Evolutionary conservation across 2,113 vertebrate species (phyloP).

Genomic region (Channa maculata): DNA sequence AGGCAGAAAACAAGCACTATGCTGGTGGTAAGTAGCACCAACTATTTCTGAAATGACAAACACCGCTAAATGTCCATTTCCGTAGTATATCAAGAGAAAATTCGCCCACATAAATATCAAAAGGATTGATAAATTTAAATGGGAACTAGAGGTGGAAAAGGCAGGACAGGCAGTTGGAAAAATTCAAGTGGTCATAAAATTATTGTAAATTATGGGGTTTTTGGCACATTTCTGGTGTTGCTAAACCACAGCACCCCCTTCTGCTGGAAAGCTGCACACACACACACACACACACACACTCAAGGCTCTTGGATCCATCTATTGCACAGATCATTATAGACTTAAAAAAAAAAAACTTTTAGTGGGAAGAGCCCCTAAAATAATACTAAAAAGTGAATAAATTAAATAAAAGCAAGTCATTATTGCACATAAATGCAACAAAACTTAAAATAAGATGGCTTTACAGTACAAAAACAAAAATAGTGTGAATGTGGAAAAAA

Average conservation of each 20-base stretch:
- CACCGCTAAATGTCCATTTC: conserved; percentile 31
- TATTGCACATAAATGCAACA: conserved; percentile 70
- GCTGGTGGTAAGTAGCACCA: conserved; percentile 77
- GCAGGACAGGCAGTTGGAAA: conserved; percentile 45
- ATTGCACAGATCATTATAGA: conserved; percentile 75
- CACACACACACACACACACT: conserved; percentile 23
- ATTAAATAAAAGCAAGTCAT: conserved; percentile 73
- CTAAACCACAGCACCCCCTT: conserved; percentile 57
- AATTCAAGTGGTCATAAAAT: conserved; percentile 49
- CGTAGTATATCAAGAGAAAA: conserved; percentile 19
- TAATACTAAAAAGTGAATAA: conserved; percentile 73
- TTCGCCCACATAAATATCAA: conserved; percentile 8
- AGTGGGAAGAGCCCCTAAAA: conserved; percentile 41
- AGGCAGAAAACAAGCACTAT: conserved; percentile 70
- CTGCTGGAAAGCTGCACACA: conserved; percentile 44
- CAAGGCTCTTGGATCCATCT: conserved; percentile 72
- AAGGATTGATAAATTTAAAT: conserved; percentile 27
- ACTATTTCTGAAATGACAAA: conserved; percentile 58
- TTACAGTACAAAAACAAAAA: conserved; percentile 54
- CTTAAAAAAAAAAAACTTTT: conserved; percentile 13
- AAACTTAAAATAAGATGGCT: conserved; percentile 64
- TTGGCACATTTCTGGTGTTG: conserved; percentile 69
- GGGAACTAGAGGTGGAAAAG: conserved; percentile 5
- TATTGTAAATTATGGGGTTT: conserved; percentile 47
- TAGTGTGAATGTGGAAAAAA: conserved; percentile 62